phyloP scores from a whole-genome alignment of 2,113 vertebrate species.

The Hyperopisus bebe region DNA sequence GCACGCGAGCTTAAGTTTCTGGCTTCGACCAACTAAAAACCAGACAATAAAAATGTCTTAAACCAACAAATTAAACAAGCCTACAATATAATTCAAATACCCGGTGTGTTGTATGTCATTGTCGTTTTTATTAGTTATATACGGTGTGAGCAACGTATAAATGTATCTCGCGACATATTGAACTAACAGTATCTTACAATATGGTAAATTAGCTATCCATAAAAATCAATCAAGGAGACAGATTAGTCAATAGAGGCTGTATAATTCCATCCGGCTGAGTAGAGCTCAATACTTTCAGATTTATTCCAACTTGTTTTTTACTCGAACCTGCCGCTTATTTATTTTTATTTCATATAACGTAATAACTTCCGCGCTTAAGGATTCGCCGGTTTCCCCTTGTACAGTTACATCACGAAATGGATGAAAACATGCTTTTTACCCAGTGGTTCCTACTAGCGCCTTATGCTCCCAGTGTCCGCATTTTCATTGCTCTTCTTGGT shows the following conservation, averaged over 20 bases:
- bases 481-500: constrained; percentile 23
- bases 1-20: neutral
- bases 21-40: neutral
- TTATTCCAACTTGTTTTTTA: neutral
- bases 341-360: neutral
- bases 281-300: neutral
- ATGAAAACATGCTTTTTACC: neutral
- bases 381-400: neutral
- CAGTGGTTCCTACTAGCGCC: neutral
- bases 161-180: neutral
- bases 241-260: neutral
- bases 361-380: neutral
- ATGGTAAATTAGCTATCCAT: neutral
- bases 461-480: constrained; percentile 19
- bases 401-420: neutral
- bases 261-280: neutral
- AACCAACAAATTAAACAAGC: neutral
- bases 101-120: neutral
- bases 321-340: neutral
- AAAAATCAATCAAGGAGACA: neutral
- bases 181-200: neutral
- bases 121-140: neutral
- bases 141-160: neutral
- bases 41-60: neutral
- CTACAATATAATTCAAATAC: neutral